Base-by-base conservation (phyloP, 2,797 vertebrate genomes). In the Ctenopoma kingsleyae region DNA sequence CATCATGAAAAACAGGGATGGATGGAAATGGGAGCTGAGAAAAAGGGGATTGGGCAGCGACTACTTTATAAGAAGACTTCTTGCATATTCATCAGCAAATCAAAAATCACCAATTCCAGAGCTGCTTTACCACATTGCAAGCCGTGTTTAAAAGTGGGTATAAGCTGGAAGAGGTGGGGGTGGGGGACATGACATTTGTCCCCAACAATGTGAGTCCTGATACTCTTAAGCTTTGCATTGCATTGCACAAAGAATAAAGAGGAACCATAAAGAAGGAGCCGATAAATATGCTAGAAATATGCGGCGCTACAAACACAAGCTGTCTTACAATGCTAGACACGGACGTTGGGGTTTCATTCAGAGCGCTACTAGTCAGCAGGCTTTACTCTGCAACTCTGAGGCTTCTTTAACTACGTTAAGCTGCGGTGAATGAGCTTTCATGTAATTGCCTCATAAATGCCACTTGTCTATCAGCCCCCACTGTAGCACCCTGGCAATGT, bases 71-170 rank as follows among this genome's bases (percentile, higher is more conserved):
- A 87, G 77, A 80, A 66, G 79, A 63, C 83, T 83, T 81, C 89
- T 90, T 94, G 95, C 93, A 96, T 96, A 93, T 95, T 95, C 85
- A 96, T 95, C 86, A 94, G 94, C 87, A 89, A 94, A 95, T 91
- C 94, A 93, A 92, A 75, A 93, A 94, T 94, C 93, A 94, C 79
- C 89, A 93, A 95, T 92, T 86, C 85, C 80, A 73, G 77, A 23
- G 70, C 80, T 56, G 59, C 58, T 58, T 48, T 54, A 66, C 48
- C 74, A 62, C 48, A 57, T 47, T 48, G 74, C 50, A 59, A 58
- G 64, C 36, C 49, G 66, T 20, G 63, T 80, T 74, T 62, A 35
- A 51, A 85, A 76, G 69, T 91, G 58, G 71, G 54, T 65, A 30
- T 55, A 56, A 41, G 32, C 20, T 63, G 50, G 64, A 22, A 46